Base-by-base conservation (phyloP, 23 tunicate species). In the Clavelina lepadiformis region DNA sequence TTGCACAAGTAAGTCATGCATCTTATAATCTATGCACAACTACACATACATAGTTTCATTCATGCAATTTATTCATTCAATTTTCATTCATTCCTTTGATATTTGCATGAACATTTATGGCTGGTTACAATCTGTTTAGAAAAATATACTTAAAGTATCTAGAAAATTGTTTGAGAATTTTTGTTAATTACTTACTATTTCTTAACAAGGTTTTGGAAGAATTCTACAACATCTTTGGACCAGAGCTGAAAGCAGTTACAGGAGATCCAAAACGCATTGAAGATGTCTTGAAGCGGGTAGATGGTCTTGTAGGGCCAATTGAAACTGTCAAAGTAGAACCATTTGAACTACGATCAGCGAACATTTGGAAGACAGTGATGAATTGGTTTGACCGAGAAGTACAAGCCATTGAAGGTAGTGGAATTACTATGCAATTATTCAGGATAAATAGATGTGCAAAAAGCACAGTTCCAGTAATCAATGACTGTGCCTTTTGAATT, bases 241-340 rank as follows among this genome's bases (percentile, higher is more conserved):
- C 98, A 0, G 98, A 91, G 64, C 49, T 91, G 35, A 91, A 91
- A 83, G 98, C 98, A 25, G 98, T 91, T 27, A 91, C 98, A 37
- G 98, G 98, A 27, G 98, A 91, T 66, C 98, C 98, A 19, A 91
- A 91, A 60, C 77, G 98, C 25, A 91, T 91, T 0, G 98, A 91
- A 72, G 86, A 91, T 54, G 98, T 91, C 5, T 46, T 91, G 52
- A 71, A 73, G 74, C 46, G 98, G 58, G 98, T 91, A 6, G 98
- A 82, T 46, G 98, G 86, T 0, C 82, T 91, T 28, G 98, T 91
- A 13, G 59, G 52, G 6, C 98, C 98, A 24, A 72, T 91, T 35
- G 98, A 91, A 66, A 67, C 50, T 54, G 82, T 77, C 15, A 91
- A 81, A 38, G 82, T 57, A 3, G 98, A 91, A 58, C 98, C 98